Evolutionary conservation across 1,140 invertebrate genomes (phyloP), one percentile per base, ranked within the genome.

Genomic region (Eupristina koningsbergeri): DNA sequence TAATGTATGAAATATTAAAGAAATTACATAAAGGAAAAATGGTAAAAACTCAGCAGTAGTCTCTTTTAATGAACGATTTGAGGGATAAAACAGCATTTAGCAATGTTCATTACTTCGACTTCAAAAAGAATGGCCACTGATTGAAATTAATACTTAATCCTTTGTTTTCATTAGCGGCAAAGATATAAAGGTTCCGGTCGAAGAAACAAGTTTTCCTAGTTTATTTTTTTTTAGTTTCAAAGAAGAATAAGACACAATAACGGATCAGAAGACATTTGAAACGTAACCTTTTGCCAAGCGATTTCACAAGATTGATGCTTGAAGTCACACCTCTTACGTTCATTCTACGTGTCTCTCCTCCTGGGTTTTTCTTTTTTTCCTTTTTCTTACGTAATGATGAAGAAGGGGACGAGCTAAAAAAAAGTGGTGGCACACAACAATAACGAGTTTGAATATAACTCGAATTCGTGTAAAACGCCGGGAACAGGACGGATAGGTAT

Each of bases 301-400:
- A 83, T 83, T 83, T 83, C 81, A 63, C 61, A 53, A 74, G 80
- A 82, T 58, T 69, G 61, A 83, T 77, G 41, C 73, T 47, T 22
- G 2, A 29, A 75, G 71, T 81, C 39, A 63, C 69, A 45, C 36
- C 22, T 53, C 34, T 9, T 1, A 2, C 3, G 2, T 9, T 2
- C 8, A 9, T 9, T 17, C 2, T 17, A 17, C 47, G 6, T 17
- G 47, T 2, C 13, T 15, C 3, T 3, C 22, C 13, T 58, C 26
- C 22, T 26, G 22, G 26, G 1, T 71, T 50, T 67, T 41, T 71
- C 67, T 74, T 29, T 29, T 61, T 73, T 29, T 22, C 15, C 15
- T 58, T 26, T 29, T 29, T 15, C 6, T 9, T 36, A 9, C 19
- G 22, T 26, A 26, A 67, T 0, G 31, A 36, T n/a, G 29, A 50